These are phyloP conservation scores for Proctacanthus coquilletti DNA, from an alignment of 1,140 invertebrate species.

Conservation along the genomic window DNA sequence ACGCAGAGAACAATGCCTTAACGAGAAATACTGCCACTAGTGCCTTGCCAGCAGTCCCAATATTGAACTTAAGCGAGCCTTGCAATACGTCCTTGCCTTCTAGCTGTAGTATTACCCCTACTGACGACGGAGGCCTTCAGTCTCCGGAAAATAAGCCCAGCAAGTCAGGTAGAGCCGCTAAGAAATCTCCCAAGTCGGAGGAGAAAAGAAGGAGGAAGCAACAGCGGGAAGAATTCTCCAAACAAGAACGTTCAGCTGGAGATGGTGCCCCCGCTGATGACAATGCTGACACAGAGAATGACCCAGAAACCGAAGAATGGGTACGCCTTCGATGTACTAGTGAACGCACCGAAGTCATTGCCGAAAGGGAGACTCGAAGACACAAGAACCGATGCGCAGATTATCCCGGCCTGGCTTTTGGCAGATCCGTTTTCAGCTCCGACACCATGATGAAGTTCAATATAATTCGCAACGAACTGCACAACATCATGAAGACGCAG, in stretches of 20 bases:
- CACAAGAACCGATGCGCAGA: constrained; percentile 65
- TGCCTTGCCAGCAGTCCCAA: too few species aligned
- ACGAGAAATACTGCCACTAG: too few species aligned
- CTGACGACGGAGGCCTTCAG: constrained; percentile 26
- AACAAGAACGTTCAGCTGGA: constrained; percentile 17
- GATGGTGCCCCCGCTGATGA: constrained; percentile 34
- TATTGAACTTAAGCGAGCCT: too few species aligned
- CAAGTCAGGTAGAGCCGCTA: too few species aligned
- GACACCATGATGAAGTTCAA: constrained; percentile 97
- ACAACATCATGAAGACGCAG: constrained; percentile 93
- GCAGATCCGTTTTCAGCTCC: constrained; percentile 82
- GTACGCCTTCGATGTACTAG: constrained; percentile 71
- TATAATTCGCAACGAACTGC: constrained; percentile 90
- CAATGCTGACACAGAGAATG: constrained; percentile 35
- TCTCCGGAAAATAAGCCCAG: too few species aligned
- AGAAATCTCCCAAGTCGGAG: background rate
- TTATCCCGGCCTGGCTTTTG: constrained; percentile 83
- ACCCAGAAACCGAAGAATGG: constrained; percentile 61
- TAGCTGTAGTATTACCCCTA: constrained; percentile 22
- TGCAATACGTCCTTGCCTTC: background rate
- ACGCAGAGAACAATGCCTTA: background rate
- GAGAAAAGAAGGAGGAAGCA: too few species aligned
- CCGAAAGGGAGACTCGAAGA: constrained; percentile 61
- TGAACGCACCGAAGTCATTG: constrained; percentile 70
- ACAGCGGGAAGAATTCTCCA: constrained; percentile 12